These are phyloP conservation scores for Ptychochromis oligacanthus DNA, from an alignment of 2,113 vertebrate species.

Conservation along the genomic window DNA sequence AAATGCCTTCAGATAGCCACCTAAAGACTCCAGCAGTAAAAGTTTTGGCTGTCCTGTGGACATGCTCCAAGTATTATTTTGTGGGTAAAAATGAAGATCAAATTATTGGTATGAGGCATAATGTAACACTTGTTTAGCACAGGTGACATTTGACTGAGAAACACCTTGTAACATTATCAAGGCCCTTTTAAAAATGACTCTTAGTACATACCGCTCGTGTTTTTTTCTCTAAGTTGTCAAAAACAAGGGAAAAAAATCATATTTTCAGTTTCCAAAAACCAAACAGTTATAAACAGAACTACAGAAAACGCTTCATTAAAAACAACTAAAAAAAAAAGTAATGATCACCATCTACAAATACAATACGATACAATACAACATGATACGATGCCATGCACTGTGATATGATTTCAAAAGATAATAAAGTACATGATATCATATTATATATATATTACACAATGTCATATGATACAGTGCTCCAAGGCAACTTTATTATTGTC, in stretches of 20 bases:
- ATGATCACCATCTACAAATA: not conserved
- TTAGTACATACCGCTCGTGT: not conserved
- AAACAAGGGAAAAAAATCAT: not conserved
- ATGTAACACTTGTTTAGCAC: accelerated
- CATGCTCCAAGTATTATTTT: not conserved
- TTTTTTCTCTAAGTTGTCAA: not conserved
- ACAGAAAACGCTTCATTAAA: too few species aligned
- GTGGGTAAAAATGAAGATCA: not conserved
- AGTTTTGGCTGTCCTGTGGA: not conserved
- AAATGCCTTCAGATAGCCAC: constrained; percentile 36
- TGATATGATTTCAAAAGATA: not conserved
- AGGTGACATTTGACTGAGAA: not conserved
- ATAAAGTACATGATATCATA: too few species aligned
- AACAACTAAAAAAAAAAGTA: not conserved
- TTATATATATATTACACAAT: too few species aligned
- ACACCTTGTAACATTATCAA: not conserved
- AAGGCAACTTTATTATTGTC: too few species aligned
- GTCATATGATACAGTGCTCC: too few species aligned
- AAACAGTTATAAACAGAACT: too few species aligned
- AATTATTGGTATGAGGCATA: not conserved
- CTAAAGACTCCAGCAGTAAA: not conserved
- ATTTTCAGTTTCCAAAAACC: not conserved
- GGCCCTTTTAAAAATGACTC: not conserved
- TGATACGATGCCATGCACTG: not conserved
- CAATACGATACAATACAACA: not conserved